Percentiles rank a stretch among this genome's conserved stretches.
Conservation (phyloP, 2,888 invertebrate species). For the Lycocerus yunnanus region DNA sequence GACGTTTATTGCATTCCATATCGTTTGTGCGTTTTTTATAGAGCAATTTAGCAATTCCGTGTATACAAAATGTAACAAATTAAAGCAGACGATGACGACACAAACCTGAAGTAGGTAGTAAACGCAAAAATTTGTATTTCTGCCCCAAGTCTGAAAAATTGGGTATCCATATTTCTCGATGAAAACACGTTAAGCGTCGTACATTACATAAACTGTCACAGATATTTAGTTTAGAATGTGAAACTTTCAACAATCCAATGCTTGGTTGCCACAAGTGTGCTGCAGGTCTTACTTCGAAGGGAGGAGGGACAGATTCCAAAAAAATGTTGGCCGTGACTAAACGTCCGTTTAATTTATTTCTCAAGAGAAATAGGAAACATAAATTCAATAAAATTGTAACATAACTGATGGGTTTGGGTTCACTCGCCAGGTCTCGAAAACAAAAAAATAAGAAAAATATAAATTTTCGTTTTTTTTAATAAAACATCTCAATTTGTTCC, state of each 20-base stretch:
- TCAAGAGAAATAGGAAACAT: not conserved
- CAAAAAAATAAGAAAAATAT: not conserved
- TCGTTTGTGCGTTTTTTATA: not conserved
- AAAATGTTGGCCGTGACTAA: slow-evolving; percentile 16
- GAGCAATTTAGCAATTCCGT: not conserved
- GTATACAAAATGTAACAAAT: not conserved
- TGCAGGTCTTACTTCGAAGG: not conserved
- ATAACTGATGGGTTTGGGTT: not conserved
- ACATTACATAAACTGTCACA: slow-evolving; percentile 23
- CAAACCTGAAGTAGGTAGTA: not conserved
- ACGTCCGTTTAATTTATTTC: slow-evolving; percentile 12
- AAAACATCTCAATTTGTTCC: not conserved
- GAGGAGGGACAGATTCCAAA: not conserved
- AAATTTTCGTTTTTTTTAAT: not conserved
- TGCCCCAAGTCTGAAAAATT: not conserved
- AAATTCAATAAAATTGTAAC: slow-evolving; percentile 3
- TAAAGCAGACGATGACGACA: not conserved
- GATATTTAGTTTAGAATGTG: slow-evolving; percentile 23
- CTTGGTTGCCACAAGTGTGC: not conserved
- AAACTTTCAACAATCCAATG: slow-evolving; percentile 3
- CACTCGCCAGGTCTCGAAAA: not conserved
- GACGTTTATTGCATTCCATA: not conserved
- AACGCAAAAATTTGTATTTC: slow-evolving; percentile 12
- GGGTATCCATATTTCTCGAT: slow-evolving; percentile 4
- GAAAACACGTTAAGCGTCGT: slow-evolving; percentile 6